phyloP scores from a whole-genome alignment of 1,140 invertebrate genomes.

The Mactra quadrangularis region DNA sequence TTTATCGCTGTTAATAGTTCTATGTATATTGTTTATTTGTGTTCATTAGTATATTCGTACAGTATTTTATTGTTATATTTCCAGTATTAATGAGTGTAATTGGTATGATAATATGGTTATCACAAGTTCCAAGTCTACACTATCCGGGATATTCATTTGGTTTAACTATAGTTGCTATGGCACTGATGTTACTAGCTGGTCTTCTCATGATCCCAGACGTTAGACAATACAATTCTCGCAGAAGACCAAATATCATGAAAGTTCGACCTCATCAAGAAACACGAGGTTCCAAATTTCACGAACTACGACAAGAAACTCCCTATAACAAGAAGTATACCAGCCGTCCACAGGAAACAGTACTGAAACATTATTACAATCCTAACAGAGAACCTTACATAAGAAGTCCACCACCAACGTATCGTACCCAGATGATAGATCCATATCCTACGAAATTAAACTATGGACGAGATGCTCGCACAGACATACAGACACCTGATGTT shows the following conservation, averaged over 20 bases:
- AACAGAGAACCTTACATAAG: constrained; percentile 42
- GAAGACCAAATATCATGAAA: neutral
- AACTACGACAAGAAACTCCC: constrained; percentile 9
- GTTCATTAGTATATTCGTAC: too few relatives aligned
- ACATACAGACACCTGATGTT: constrained; percentile 51
- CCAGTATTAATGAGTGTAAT: too few relatives aligned
- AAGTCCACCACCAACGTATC: constrained; percentile 45
- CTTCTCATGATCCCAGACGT: constrained; percentile 57
- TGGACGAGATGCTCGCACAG: constrained; percentile 4
- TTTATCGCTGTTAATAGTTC: too few relatives aligned
- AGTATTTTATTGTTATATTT: too few relatives aligned
- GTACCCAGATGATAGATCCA: neutral
- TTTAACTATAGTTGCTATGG: constrained; percentile 16
- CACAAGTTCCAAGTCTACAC: constrained; percentile 7
- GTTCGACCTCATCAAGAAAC: neutral
- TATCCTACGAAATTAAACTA: neutral
- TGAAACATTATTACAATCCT: constrained; percentile 54
- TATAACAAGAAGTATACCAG: constrained; percentile 42
- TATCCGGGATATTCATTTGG: constrained; percentile 49
- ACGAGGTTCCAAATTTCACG: neutral
- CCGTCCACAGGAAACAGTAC: neutral
- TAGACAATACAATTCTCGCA: constrained; percentile 19
- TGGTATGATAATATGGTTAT: constrained; percentile 51
- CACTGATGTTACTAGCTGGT: constrained; percentile 44
- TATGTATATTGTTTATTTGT: too few relatives aligned